phyloP scores from a whole-genome alignment of 2,888 invertebrate species.

The Eurytoma adleriae region DNA sequence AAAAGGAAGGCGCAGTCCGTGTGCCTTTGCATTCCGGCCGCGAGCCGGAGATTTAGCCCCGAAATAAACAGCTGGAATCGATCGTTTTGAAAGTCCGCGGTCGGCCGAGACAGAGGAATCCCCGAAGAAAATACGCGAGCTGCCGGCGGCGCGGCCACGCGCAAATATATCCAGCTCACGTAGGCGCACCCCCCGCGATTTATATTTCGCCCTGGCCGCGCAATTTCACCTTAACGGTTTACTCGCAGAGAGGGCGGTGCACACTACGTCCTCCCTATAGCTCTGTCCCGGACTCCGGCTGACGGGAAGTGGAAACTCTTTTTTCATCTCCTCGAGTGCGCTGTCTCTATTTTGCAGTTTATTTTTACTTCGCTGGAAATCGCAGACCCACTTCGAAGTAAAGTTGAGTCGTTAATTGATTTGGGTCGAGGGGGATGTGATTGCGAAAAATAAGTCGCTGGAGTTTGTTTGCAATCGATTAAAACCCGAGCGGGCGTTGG shows the following conservation, averaged over 20 bases:
- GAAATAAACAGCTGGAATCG: slow-evolving; percentile 32
- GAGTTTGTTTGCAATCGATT: slow-evolving; percentile 18
- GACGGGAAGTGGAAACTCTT: slow-evolving; percentile 34
- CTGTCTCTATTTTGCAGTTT: background rate
- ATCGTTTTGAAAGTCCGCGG: background rate
- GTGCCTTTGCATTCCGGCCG: background rate
- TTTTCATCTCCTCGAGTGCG: background rate
- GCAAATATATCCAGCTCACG: slow-evolving; percentile 45
- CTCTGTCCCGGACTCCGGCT: background rate
- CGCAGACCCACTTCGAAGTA: background rate
- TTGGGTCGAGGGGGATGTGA: background rate
- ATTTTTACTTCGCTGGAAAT: background rate
- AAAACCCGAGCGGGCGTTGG: background rate
- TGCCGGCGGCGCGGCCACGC: background rate
- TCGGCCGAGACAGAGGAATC: background rate
- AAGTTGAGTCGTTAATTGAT: slow-evolving; percentile 22
- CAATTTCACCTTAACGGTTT: slow-evolving; percentile 38
- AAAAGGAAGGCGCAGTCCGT: background rate
- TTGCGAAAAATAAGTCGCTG: background rate
- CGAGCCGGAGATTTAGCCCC: background rate
- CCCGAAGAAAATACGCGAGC: slow-evolving; percentile 5
- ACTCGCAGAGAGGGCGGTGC: slow-evolving; percentile 10
- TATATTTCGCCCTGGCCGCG: slow-evolving; percentile 46
- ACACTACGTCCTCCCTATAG: slow-evolving; percentile 8
- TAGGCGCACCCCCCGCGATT: slow-evolving; percentile 43